A percentile compares a stretch with the other conserved stretches of the same genome.
These are phyloP conservation scores for Lucilia sericata DNA, from an alignment of 1,140 invertebrate genomes.

Conservation along the genomic window DNA sequence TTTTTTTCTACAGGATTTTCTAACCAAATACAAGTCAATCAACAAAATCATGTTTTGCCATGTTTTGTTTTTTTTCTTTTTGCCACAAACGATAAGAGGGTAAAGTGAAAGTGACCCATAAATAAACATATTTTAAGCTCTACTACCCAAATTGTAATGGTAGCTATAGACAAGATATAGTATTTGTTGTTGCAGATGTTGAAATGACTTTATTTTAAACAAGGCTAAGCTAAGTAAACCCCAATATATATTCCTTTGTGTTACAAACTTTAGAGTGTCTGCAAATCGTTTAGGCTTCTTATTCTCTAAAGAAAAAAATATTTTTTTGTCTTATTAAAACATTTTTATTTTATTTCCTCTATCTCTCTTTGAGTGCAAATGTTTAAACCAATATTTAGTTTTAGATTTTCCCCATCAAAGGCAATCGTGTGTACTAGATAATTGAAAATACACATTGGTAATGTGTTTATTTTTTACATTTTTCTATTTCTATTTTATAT, in stretches of 20 bases:
- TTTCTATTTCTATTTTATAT: neutral
- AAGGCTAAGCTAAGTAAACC: too few species aligned
- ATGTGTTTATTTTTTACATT: neutral
- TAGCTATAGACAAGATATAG: neutral
- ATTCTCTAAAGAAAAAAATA: neutral
- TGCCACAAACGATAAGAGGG: neutral
- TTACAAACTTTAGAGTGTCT: neutral
- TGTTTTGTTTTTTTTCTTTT: conserved; percentile 10
- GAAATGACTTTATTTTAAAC: too few species aligned
- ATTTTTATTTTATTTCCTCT: neutral
- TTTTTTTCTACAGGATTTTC: conserved; percentile 32
- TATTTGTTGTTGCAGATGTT: neutral
- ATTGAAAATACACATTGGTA: conserved; percentile 35
- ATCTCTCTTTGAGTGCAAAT: conserved; percentile 1
- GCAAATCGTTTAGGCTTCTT: neutral
- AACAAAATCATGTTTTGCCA: conserved; percentile 32
- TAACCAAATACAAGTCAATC: conserved; percentile 43
- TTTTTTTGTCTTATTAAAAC: neutral
- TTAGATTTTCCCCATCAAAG: conserved; percentile 18
- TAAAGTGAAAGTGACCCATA: conserved; percentile 45
- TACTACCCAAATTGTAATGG: too few species aligned
- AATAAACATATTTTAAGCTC: conserved; percentile 15
- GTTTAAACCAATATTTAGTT: conserved; percentile 36
- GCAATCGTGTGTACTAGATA: conserved; percentile 36
- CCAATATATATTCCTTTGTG: too few species aligned